Evolutionary conservation across 2,797 vertebrate genomes (phyloP), one percentile per base, ranked within the genome.

Genomic region (Huso huso): DNA sequence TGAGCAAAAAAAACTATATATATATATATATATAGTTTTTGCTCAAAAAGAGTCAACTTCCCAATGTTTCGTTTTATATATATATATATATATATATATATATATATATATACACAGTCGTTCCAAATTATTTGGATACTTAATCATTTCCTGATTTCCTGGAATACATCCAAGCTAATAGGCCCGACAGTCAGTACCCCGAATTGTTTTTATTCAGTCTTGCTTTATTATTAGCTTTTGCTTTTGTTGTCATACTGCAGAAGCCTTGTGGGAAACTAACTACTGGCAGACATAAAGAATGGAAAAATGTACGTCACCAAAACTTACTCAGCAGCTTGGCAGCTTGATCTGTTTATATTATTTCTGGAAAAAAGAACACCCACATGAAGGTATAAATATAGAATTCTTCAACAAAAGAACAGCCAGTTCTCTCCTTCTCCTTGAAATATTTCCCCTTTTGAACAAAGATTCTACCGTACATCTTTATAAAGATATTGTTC

Each of bases 291-390:
- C 51, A 55, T 11, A 23, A 66, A 51, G 51, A 62, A 70, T 57
- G 69, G 68, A 62, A 70, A 66, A 48, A 66, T 49, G 58, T 66
- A 18, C 64, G 59, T 58, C 68, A 70, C 13, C 18, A 13, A 7
- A 15, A 7, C 11, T 50, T n/a, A 6, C 23, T 62, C 51, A 57
- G 50, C 18, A 51, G 57, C 64, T 59, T 58, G 64, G 64, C 64
- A 66, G 12, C 23, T 6, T 48, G 50, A 51, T 37, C 6, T 49
- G 37, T 61, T 53, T 37, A 37, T 37, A 37, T 37, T 37, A 37
- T 37, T 62, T 61, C 61, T 63, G 52, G 6, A 62, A 53, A 50
- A 50, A 2, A 37, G 23, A 37, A 10, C 67, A 59, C 37, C 49
- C 63, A 51, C 60, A 62, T 49, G 49, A 59, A 8, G 59, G 9